Evolutionary conservation across 1,140 invertebrate genomes (phyloP), one percentile per base, ranked within the genome.

Genomic region (Yoshiicerus persimilis): DNA sequence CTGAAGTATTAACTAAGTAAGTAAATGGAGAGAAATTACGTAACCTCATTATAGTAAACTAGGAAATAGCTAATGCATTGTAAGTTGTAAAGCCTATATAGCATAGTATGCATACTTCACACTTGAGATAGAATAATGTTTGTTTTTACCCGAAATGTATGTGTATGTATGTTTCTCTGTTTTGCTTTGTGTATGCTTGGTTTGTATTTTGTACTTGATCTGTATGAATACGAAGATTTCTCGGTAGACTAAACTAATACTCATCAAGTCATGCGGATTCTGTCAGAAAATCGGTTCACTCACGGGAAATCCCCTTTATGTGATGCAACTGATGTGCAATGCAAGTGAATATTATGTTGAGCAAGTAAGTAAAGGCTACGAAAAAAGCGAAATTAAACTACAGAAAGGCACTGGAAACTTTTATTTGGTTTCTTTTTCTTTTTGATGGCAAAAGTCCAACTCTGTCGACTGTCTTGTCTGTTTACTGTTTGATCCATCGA

Each of bases 401-500:
- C n/a, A 30, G 75, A 38, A 80, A 80, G n/a, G 75, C n/a, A 32
- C 4, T 32, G 20, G 3, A n/a, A n/a, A 34, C 13, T 34, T 80
- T 36, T 36, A 1, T 5, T 11, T 10, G 10, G 23, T 70, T 9
- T n/a, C n/a, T n/a, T n/a, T n/a, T n/a, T n/a, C n/a, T n/a, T n/a
- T n/a, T 11, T 70, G 25, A n/a, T 80, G 75, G 75, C 75, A 36
- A 4, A 36, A n/a, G 75, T 80, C 75, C 75, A 75, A 80, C 6
- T 80, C 38, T n/a, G 75, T 80, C 20, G 34, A 3, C 32, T 80
- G 75, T 38, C 32, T 23, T 36, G 32, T 36, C 75, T 80, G 75
- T 80, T 80, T 80, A 80, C 75, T 36, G 30, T 80, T 80, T 80
- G 75, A 80, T 80, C 13, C 75, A 80, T 80, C 75, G 75, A 80